Conservation (phyloP, 2,888 invertebrate species). For the Zygothrica quintamaculata region DNA sequence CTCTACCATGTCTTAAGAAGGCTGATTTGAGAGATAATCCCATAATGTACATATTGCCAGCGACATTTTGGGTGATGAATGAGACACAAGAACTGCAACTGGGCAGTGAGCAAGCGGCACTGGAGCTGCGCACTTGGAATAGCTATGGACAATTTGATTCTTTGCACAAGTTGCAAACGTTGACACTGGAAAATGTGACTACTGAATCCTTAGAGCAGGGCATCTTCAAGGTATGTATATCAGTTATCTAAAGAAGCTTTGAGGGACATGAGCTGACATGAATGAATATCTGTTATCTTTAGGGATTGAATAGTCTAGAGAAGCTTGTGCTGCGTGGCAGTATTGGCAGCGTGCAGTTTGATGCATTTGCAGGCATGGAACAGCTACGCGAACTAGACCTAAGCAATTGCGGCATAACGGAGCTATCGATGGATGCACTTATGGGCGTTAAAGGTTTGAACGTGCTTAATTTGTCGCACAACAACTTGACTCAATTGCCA, state of each 20-base stretch:
- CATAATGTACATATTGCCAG: slow-evolving; percentile 87
- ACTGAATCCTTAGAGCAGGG: slow-evolving; percentile 86
- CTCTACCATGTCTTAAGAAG: slow-evolving; percentile 87
- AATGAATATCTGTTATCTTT: slow-evolving; percentile 36
- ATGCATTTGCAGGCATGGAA: slow-evolving; percentile 87
- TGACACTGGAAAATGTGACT: slow-evolving; percentile 86
- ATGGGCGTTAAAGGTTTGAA: slow-evolving; percentile 87
- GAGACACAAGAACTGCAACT: slow-evolving; percentile 87
- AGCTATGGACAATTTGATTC: slow-evolving; percentile 87
- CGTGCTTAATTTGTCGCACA: slow-evolving; percentile 88
- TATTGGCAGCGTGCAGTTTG: slow-evolving; percentile 87
- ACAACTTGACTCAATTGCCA: slow-evolving; percentile 87
- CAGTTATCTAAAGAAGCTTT: not conserved
- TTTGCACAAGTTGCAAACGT: slow-evolving; percentile 85
- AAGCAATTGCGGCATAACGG: slow-evolving; percentile 87
- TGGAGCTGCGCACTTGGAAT: slow-evolving; percentile 85
- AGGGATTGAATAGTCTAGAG: slow-evolving; percentile 86
- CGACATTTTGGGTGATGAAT: slow-evolving; percentile 90
- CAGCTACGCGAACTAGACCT: slow-evolving; percentile 87
- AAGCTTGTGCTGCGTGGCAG: slow-evolving; percentile 86
- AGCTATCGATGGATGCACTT: slow-evolving; percentile 89
- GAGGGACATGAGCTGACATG: no score
- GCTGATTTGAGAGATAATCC: slow-evolving; percentile 89
- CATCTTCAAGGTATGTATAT: slow-evolving; percentile 82
- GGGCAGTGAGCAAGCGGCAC: slow-evolving; percentile 86